A percentile compares a stretch with the other conserved stretches of the same genome.
These are phyloP conservation scores for Operophtera brumata DNA, from an alignment of 2,888 invertebrate genomes.

Conservation along the genomic window DNA sequence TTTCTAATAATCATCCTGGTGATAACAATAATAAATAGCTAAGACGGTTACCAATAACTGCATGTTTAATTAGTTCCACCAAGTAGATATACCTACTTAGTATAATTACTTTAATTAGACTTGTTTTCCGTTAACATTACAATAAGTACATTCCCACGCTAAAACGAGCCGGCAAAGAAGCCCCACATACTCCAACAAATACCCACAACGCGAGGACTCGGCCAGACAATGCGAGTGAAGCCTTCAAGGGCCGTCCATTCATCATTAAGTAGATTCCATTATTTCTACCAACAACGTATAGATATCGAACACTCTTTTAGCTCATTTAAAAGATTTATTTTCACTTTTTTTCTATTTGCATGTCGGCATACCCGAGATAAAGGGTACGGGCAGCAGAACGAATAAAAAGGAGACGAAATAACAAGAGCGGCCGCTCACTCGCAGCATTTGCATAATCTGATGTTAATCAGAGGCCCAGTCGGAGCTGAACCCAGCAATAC, in stretches of 20 bases:
- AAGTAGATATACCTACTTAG: background rate
- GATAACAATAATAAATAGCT: too few relatives aligned
- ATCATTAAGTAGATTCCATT: constrained; percentile 69
- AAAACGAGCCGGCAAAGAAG: constrained; percentile 43
- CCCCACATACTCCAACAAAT: constrained; percentile 46
- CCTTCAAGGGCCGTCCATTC: constrained; percentile 63
- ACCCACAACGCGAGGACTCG: constrained; percentile 43
- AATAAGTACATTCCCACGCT: constrained; percentile 53
- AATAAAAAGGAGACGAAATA: constrained; percentile 72
- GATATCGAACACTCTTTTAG: constrained; percentile 74
- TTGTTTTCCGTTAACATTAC: constrained; percentile 5
- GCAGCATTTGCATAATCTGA: constrained; percentile 79
- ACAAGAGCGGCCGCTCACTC: constrained; percentile 75
- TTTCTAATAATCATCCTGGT: too few relatives aligned
- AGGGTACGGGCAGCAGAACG: constrained; percentile 63
- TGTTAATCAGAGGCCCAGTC: constrained; percentile 74
- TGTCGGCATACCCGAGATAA: constrained; percentile 76
- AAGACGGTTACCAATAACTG: background rate
- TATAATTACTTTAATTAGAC: background rate
- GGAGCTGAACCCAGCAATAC: constrained; percentile 29
- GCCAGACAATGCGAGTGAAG: constrained; percentile 57
- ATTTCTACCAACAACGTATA: constrained; percentile 61
- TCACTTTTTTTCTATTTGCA: constrained; percentile 64
- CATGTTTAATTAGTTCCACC: background rate
- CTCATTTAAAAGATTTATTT: constrained; percentile 71